Conservation (phyloP, 2,888 invertebrate species). For the Parascotia fuliginaria region DNA sequence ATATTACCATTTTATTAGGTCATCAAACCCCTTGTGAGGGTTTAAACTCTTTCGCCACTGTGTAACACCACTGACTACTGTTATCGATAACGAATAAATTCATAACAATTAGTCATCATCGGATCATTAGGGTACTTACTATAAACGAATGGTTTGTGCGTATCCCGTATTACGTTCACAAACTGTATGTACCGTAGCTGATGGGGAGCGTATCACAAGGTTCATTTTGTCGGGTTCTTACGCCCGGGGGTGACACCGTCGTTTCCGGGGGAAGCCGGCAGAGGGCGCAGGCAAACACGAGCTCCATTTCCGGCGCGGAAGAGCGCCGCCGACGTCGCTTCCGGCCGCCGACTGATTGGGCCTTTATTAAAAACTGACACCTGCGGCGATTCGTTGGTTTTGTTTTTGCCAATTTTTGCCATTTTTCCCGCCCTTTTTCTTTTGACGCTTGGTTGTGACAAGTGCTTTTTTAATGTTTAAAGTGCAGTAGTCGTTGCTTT, state of each 20-base stretch:
- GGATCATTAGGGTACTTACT: too few species aligned
- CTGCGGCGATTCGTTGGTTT: constrained; percentile 67
- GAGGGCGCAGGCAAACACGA: constrained; percentile 76
- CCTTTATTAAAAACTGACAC: constrained; percentile 85
- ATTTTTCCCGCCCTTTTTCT: constrained; percentile 15
- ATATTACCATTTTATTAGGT: too few species aligned
- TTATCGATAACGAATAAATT: too few species aligned
- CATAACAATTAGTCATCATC: neutral
- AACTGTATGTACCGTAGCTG: constrained; percentile 24
- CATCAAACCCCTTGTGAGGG: too few species aligned
- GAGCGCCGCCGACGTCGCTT: constrained; percentile 69
- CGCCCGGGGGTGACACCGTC: constrained; percentile 62
- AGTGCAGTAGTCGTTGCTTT: constrained; percentile 17
- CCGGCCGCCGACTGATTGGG: constrained; percentile 81
- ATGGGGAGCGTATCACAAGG: constrained; percentile 49
- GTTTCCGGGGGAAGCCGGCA: constrained; percentile 65
- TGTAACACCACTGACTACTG: too few species aligned
- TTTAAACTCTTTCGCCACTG: too few species aligned
- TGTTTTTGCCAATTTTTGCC: constrained; percentile 42
- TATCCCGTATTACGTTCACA: constrained; percentile 15
- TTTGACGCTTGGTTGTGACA: constrained; percentile 37
- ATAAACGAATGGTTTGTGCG: too few species aligned
- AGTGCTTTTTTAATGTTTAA: constrained; percentile 39
- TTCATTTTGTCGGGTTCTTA: constrained; percentile 53
- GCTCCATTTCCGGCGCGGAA: constrained; percentile 82